These are phyloP conservation scores for Tetragnatha versicolor DNA, from an alignment of 1,140 invertebrate genomes.

Conservation along the genomic window DNA sequence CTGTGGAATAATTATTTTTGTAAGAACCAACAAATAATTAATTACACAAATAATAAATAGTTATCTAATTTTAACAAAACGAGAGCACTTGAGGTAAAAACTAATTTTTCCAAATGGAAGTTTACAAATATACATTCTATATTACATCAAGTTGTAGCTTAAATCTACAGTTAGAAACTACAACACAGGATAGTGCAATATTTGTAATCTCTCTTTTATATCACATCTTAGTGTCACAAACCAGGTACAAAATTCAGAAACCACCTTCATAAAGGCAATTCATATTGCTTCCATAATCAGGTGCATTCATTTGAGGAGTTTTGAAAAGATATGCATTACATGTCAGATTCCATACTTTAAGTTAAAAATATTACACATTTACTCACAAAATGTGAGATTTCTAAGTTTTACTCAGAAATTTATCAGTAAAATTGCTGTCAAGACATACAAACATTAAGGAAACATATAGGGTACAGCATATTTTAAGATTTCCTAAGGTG, in stretches of 20 bases:
- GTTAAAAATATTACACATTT: not conserved
- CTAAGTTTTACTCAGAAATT: not conserved
- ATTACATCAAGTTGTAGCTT: conserved; percentile 35
- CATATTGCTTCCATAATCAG: conserved; percentile 36
- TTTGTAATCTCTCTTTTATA: conserved; percentile 42
- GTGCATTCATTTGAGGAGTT: conserved; percentile 6
- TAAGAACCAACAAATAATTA: conserved; percentile 53
- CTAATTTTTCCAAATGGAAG: conserved; percentile 18
- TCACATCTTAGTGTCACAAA: conserved; percentile 43
- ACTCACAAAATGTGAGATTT: not conserved
- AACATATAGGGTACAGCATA: not conserved
- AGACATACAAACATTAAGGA: not conserved
- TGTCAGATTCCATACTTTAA: not conserved
- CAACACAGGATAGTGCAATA: conserved; percentile 40
- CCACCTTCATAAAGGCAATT: conserved; percentile 16
- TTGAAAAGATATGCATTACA: not conserved
- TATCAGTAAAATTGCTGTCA: not conserved
- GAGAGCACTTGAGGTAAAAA: conserved; percentile 47
- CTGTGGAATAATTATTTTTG: conserved; percentile 43
- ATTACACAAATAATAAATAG: conserved; percentile 48
- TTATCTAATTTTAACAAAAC: conserved; percentile 49
- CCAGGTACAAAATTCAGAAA: conserved; percentile 48
- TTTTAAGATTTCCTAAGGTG: not conserved
- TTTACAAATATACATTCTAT: conserved; percentile 54
- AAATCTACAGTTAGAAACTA: conserved; percentile 23